phyloP scores from a whole-genome alignment of 2,113 vertebrate genomes.

The Pangasianodon hypophthalmus region DNA sequence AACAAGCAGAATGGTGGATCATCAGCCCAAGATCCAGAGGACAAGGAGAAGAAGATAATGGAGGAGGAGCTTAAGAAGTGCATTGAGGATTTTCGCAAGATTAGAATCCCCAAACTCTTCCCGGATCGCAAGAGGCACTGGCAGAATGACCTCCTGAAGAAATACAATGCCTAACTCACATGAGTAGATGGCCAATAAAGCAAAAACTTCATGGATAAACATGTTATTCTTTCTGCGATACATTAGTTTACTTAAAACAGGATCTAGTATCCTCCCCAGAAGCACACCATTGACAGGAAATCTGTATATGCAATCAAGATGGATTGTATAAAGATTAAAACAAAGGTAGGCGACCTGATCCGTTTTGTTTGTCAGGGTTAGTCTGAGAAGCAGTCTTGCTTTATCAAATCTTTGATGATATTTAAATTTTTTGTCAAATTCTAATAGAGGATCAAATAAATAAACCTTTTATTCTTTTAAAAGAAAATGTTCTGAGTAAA shows the following conservation, averaged over 20 bases:
- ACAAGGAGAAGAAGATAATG: conserved; percentile 75
- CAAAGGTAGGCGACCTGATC: not conserved
- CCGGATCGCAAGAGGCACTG: conserved; percentile 80
- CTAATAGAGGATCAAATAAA: not conserved
- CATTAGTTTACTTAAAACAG: not conserved
- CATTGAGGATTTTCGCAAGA: conserved; percentile 77
- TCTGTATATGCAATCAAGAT: not conserved
- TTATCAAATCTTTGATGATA: not conserved
- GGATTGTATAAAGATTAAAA: not conserved
- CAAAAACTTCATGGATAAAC: not conserved
- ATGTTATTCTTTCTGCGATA: not conserved
- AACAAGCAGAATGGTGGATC: conserved; percentile 69
- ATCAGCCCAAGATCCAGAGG: conserved; percentile 58
- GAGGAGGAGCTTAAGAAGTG: conserved; percentile 79
- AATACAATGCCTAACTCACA: conserved; percentile 71
- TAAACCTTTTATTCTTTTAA: not conserved
- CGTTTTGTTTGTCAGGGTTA: not conserved
- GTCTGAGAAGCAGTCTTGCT: not conserved
- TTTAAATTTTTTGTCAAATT: not conserved
- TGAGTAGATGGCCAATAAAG: not conserved
- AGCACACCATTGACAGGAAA: not conserved
- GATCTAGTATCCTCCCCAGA: not conserved
- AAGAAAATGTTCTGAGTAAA: not conserved
- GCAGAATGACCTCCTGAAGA: conserved; percentile 78
- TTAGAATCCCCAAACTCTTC: conserved; percentile 73